Percentiles rank a stretch among this genome's conserved stretches.
Evolutionary conservation across 2,888 invertebrate genomes (phyloP).

Genomic region (Scrobipalpa costella): DNA sequence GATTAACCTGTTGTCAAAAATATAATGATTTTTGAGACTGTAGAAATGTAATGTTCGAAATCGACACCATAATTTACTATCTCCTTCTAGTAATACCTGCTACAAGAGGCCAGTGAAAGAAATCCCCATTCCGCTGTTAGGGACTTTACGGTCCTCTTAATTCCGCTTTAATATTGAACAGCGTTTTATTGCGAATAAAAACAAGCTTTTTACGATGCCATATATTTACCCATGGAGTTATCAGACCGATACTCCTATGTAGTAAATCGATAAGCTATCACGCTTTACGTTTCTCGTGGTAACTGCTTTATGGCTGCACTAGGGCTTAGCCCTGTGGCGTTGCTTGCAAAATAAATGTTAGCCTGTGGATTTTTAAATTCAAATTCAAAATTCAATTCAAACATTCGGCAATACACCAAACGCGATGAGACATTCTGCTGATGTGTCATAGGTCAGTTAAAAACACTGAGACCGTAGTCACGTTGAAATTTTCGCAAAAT

Average conservation of each 20-base stretch:
- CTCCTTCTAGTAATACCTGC: neutral
- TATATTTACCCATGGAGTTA: slow-evolving; percentile 52
- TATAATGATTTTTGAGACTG: no score
- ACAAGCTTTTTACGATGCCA: slow-evolving; percentile 55
- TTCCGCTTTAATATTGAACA: slow-evolving; percentile 57
- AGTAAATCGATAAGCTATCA: slow-evolving; percentile 46
- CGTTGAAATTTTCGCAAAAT: no score
- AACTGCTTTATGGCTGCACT: slow-evolving; percentile 21
- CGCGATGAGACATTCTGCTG: no score
- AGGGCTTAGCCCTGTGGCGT: neutral
- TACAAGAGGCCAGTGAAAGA: neutral
- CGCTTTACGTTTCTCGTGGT: slow-evolving; percentile 34
- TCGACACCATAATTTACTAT: neutral
- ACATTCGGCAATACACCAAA: no score
- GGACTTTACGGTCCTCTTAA: slow-evolving; percentile 46
- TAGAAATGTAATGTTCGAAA: no score
- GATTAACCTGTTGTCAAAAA: no score
- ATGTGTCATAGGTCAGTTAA: no score
- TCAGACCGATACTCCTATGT: slow-evolving; percentile 43
- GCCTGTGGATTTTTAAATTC: no score
- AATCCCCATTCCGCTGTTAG: neutral
- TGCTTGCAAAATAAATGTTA: neutral
- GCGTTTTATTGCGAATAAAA: slow-evolving; percentile 59
- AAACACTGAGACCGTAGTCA: no score
- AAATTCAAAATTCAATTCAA: no score